Percentiles rank a stretch among this genome's conserved stretches.
Conservation (phyloP, 2,888 invertebrate genomes). For the Meiosimyza decipiens region DNA sequence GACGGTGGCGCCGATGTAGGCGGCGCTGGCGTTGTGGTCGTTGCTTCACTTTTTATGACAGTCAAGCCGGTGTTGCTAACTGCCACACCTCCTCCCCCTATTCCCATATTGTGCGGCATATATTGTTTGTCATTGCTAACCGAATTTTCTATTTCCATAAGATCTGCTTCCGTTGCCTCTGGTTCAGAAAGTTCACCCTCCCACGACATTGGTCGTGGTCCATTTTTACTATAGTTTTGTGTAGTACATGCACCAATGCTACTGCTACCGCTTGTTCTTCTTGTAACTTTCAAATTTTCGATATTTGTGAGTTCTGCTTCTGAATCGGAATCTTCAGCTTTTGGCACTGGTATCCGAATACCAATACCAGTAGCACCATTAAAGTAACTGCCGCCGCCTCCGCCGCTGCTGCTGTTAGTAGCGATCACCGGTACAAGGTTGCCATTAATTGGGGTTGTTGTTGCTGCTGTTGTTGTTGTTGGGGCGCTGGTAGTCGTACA, state of each 20-base stretch:
- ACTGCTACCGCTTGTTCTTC: constrained; percentile 67
- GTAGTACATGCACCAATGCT: constrained; percentile 7
- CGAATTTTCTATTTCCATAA: constrained; percentile 66
- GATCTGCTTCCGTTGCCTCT: constrained; percentile 70
- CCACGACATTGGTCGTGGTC: constrained; percentile 91
- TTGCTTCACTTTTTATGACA: constrained; percentile 57
- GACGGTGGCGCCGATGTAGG: constrained; percentile 8
- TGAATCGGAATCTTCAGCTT: constrained; percentile 63
- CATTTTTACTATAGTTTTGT: constrained; percentile 57
- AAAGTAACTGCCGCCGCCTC: constrained; percentile 45
- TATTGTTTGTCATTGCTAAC: constrained; percentile 47
- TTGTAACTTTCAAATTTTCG: constrained; percentile 68
- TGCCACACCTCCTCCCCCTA: constrained; percentile 3
- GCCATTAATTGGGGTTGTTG: constrained; percentile 50
- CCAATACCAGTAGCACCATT: constrained; percentile 48
- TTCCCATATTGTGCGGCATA: no score
- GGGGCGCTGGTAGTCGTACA: constrained; percentile 33
- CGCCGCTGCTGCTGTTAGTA: constrained; percentile 35
- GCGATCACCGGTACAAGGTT: constrained; percentile 60
- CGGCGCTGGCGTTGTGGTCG: constrained; percentile 44
- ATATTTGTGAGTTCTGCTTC: constrained; percentile 66
- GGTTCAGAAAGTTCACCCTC: constrained; percentile 92
- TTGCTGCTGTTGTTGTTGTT: constrained; percentile 51
- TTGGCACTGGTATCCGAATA: constrained; percentile 56
- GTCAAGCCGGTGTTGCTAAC: constrained; percentile 44